Base-by-base conservation (phyloP, 2,113 vertebrate genomes). In the Eptatretus burgeri region DNA sequence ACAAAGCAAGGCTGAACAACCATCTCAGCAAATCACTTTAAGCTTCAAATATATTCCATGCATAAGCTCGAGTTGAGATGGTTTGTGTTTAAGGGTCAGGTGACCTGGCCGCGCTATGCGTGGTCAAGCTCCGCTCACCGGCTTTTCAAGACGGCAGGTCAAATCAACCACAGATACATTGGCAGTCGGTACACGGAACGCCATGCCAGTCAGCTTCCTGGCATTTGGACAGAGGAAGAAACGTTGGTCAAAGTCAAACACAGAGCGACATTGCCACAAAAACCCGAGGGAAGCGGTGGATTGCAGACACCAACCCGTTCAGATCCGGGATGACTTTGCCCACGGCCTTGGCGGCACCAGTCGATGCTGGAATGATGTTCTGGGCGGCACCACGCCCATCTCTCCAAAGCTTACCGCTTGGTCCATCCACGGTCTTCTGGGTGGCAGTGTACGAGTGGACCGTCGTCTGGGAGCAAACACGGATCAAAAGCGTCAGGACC, bases 361-460 rank as follows among this genome's bases (percentile, higher is more conserved):
- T 87, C 67, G 81, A 79, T 14, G 82, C 81, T 27, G 83, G 83
- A 66, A 87, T 87, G 73, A 87, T 85, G 77, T 84, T 87, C 74
- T 82, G 78, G 67, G 76, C 74, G 66, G 82, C 83, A 1, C 78
- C 73, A 1, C 83, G 77, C 2, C 83, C 83, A 1, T 84, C 83
- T 9, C 82, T 74, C 82, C 83, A 87, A 52, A 79, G 77, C 71
- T 87, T 87, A 50, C 74, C 76, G 1, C 82, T 82, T 16, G 83
- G 80, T 1, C 82, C 81, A 0, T 87, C 82, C 70, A 87, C 83
- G 1, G 83, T 84, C 77, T 87, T 87, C 76, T 85, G 83, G 62
- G 82, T 84, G 68, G 83, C 83, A 5, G 82, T 85, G 74, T 83
- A 84, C 50, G 83, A 78, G n/a, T 87, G 83, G 56, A 84, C 79